Percentiles rank a stretch among this genome's conserved stretches.
Evolutionary conservation across 2,797 vertebrate species (phyloP).

Genomic region (Gila robusta): DNA sequence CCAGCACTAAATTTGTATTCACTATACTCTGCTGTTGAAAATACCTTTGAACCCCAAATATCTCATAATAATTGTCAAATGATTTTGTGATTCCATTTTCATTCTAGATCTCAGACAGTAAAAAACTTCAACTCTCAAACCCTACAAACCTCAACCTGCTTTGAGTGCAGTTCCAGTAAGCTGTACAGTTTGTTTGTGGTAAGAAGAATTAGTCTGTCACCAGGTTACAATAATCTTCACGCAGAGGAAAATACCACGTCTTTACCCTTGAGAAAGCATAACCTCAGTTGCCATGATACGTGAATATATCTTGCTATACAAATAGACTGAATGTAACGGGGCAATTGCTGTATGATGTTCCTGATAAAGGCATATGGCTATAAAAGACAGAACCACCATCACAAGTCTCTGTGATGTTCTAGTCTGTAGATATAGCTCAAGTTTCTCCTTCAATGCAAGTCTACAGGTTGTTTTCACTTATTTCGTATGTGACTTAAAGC

Average conservation of each 20-base stretch:
- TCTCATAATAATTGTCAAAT: background rate
- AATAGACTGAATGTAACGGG: background rate
- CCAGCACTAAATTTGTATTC: background rate
- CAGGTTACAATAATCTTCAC: conserved; percentile 35
- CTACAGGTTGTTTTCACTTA: background rate
- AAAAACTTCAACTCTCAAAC: background rate
- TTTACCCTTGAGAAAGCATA: conserved; percentile 44
- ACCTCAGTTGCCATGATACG: conserved; percentile 36
- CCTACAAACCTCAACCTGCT: background rate
- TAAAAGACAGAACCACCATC: conserved; percentile 1
- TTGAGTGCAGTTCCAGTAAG: background rate
- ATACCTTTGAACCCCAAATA: background rate
- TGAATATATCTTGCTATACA: conserved; percentile 31
- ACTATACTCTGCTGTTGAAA: too few species aligned
- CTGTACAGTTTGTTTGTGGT: conserved; percentile 23
- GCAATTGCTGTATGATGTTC: conserved; percentile 4
- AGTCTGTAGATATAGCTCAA: background rate
- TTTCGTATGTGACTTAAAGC: background rate
- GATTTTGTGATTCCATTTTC: background rate
- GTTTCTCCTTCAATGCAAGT: background rate
- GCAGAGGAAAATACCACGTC: conserved; percentile 13
- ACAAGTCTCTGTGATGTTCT: background rate
- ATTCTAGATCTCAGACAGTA: background rate
- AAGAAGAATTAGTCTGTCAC: conserved; percentile 36
- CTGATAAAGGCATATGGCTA: conserved; percentile 12